Base-by-base conservation (phyloP, 2,888 invertebrate species). In the Plebejus anna region DNA sequence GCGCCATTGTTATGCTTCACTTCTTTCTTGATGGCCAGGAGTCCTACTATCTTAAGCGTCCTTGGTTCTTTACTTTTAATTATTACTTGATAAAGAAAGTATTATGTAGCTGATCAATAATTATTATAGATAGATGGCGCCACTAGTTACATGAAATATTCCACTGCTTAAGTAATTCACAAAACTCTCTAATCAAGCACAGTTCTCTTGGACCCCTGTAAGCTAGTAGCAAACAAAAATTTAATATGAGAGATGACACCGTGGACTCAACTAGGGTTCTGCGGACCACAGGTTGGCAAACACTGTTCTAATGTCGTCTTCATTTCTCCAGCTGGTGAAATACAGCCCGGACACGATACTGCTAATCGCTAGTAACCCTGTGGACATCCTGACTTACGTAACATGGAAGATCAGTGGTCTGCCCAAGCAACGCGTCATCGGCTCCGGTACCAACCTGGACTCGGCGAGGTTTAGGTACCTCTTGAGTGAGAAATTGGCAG, bases 401-500 rank as follows among this genome's bases (percentile, higher is more conserved):
- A 96, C 98, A n/a, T 99, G 98, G 98, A 98, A 97, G 90, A 87
- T 99, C 77, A 98, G 98, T 80, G 98, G 98, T 7, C 93, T 98
- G 81, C 98, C 98, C 11, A 96, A 96, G 87, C 95, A 98, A 86
- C 96, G 97, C 57, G 97, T 98, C 75, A 96, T 99, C 85, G 98
- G 98, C 11, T 97, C 98, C 72, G 98, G 98, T 6, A 98, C 98
- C 66, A 98, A 98, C 91, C 94, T 99, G 83, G 98, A 98, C 90
- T 98, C 98, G 0, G 97, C 98, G 0, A 94, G 98, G 79, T 98
- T 99, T 93, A 96, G 98, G 57, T 98, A 98, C 90, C 92, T 98
- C 77, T 94, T 98, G 82, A 97, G 98, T 0, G 97, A 98, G 87
- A 96, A 95, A 82, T 93, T 98, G 76, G 95, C 96, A 78, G 95